Percentiles rank a stretch among this genome's conserved stretches.
Evolutionary conservation across 2,113 vertebrate genomes (phyloP).

Genomic region (Variabilichromis moorii): DNA sequence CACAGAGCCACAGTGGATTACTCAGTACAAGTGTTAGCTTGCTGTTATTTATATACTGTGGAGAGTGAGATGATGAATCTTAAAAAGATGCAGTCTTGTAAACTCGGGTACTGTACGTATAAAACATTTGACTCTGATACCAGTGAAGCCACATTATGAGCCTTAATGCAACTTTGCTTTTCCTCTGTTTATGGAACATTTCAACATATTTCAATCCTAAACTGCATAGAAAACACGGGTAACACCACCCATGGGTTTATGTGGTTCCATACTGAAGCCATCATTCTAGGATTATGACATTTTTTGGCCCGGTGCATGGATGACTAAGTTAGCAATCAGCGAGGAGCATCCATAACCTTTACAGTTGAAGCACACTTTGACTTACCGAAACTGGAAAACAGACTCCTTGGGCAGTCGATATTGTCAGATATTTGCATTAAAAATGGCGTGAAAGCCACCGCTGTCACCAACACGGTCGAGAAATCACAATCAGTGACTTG

Average conservation of each 20-base stretch:
- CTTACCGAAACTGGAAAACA: background rate
- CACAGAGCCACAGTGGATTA: background rate
- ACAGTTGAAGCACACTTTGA: background rate
- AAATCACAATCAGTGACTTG: background rate
- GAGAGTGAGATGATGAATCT: background rate
- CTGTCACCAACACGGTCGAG: background rate
- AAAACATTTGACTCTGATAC: background rate
- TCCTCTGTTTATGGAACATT: background rate
- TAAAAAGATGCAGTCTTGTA: background rate
- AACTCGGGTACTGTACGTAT: background rate
- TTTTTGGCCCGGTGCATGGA: background rate
- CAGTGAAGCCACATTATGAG: background rate
- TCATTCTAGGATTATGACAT: background rate
- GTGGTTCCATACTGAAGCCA: background rate
- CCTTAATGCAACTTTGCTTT: background rate
- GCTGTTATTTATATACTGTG: conserved; percentile 26
- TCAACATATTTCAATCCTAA: background rate
- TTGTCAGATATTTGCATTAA: background rate
- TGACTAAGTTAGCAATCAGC: background rate
- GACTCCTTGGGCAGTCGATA: background rate
- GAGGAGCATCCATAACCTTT: background rate
- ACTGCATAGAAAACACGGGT: background rate
- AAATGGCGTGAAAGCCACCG: background rate
- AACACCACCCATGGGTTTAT: background rate
- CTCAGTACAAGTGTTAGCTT: background rate